phyloP scores from a whole-genome alignment of 2,113 vertebrate species.

The Archocentrus centrarchus region DNA sequence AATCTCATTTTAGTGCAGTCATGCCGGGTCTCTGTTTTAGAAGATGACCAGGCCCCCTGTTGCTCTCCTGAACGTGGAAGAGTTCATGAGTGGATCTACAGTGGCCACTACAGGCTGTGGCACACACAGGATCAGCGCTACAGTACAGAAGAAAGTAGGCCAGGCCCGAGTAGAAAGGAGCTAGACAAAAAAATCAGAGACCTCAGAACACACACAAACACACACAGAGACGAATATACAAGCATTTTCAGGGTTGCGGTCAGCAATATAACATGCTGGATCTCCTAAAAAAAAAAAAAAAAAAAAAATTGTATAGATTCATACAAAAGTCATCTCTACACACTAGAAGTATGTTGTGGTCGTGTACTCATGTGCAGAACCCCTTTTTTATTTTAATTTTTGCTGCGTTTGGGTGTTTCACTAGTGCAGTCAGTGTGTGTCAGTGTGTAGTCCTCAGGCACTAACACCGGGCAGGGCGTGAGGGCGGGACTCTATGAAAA shows the following conservation, averaged over 20 bases:
- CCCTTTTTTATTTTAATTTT: not conserved
- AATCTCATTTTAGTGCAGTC: not conserved
- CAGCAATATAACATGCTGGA: not conserved
- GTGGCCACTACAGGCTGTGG: constrained; percentile 67
- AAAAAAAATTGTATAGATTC: not conserved
- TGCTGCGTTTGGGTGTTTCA: not conserved
- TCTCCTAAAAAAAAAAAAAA: not conserved
- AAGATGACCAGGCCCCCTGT: constrained; percentile 26
- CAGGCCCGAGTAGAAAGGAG: constrained; percentile 32
- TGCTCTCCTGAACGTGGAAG: constrained; percentile 10
- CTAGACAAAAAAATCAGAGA: constrained; percentile 26
- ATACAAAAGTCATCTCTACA: not conserved
- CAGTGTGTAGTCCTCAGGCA: not conserved
- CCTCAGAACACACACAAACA: not conserved
- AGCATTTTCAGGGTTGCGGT: not conserved
- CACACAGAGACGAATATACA: not conserved
- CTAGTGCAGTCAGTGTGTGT: not conserved
- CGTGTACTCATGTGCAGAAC: not conserved
- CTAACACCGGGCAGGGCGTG: not conserved
- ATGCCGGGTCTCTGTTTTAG: not conserved
- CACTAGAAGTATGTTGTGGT: not conserved
- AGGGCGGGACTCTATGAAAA: not conserved
- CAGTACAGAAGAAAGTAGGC: constrained; percentile 49
- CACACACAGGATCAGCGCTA: constrained; percentile 10
- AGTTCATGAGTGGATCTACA: constrained; percentile 50